Percentiles rank a stretch among this genome's conserved stretches.
Conservation (phyloP, 2,888 invertebrate species). For the Perizoma affinitatum region DNA sequence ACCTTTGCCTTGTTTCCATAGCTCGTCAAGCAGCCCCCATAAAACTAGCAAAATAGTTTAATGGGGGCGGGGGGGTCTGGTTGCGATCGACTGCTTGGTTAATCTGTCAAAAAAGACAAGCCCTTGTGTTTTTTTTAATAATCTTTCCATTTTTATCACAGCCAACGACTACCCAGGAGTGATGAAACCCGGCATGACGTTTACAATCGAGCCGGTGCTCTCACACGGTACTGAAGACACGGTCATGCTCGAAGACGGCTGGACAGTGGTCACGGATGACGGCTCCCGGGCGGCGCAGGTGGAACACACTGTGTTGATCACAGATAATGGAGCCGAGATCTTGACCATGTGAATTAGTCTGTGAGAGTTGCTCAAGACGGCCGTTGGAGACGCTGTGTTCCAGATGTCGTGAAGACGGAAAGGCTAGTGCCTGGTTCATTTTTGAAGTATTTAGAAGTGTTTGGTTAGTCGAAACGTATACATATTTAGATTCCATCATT, state of each 20-base stretch:
- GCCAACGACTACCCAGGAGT: slow-evolving; percentile 86
- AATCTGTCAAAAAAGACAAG: no score
- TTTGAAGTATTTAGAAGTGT: no score
- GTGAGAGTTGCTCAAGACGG: background rate
- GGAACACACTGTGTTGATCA: slow-evolving; percentile 96
- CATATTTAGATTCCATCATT: no score
- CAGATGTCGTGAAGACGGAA: background rate
- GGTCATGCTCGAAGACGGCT: slow-evolving; percentile 92
- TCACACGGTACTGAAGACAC: slow-evolving; percentile 89
- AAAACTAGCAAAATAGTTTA: no score
- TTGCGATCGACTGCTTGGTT: no score
- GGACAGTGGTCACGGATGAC: slow-evolving; percentile 95
- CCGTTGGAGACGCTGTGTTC: background rate
- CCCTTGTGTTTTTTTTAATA: no score
- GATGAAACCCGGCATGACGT: slow-evolving; percentile 96
- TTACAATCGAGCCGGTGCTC: slow-evolving; percentile 96
- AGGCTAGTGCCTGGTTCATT: no score
- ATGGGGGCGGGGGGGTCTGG: no score
- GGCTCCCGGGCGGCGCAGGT: slow-evolving; percentile 93
- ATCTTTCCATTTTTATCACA: slow-evolving; percentile 54
- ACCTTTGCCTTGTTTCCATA: no score
- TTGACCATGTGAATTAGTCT: slow-evolving; percentile 83
- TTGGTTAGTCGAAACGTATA: no score
- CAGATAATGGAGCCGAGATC: slow-evolving; percentile 89
- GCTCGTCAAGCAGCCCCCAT: no score